phyloP scores from a whole-genome alignment of 2,888 invertebrate genomes.

The Panorpa germanica region DNA sequence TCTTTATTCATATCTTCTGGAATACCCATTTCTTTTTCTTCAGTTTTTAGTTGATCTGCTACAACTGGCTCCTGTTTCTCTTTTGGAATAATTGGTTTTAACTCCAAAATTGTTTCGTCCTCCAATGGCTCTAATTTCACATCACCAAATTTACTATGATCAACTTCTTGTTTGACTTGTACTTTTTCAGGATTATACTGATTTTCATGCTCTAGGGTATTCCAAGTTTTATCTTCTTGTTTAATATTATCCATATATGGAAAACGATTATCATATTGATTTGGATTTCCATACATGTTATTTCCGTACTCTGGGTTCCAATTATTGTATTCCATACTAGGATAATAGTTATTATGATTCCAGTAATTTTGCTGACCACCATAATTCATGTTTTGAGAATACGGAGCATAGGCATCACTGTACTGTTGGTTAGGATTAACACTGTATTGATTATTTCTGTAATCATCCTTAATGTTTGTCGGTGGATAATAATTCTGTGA shows the following conservation, averaged over 20 bases:
- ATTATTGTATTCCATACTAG: conserved; percentile 24
- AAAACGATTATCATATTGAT: conserved; percentile 5
- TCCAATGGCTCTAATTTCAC: conserved; percentile 10
- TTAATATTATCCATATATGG: conserved; percentile 23
- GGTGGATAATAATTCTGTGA: conserved; percentile 7
- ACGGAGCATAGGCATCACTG: conserved; percentile 10
- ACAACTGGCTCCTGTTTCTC: conserved; percentile 10
- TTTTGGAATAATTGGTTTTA: conserved; percentile 5
- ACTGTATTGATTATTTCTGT: conserved; percentile 9
- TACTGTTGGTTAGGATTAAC: conserved; percentile 10
- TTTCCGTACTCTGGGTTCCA: conserved; percentile 12
- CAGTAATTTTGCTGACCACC: conserved; percentile 28
- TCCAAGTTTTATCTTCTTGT: conserved; percentile 13
- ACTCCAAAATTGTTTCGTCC: conserved; percentile 3
- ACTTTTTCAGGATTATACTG: conserved; percentile 12
- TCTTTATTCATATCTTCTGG: conserved; percentile 12
- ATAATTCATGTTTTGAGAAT: conserved; percentile 24
- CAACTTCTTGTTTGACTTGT: conserved; percentile 13
- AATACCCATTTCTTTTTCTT: conserved; percentile 9
- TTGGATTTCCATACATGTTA: conserved; percentile 12
- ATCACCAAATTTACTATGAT: conserved; percentile 11
- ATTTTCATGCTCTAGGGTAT: conserved; percentile 4
- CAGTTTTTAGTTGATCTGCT: conserved; percentile 9
- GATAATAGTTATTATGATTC: conserved; percentile 25
- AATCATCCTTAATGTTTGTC: conserved; percentile 12